A percentile compares a stretch with the other conserved stretches of the same genome.
Conservation (phyloP, 2,113 vertebrate genomes). For the Syngnathus floridae region DNA sequence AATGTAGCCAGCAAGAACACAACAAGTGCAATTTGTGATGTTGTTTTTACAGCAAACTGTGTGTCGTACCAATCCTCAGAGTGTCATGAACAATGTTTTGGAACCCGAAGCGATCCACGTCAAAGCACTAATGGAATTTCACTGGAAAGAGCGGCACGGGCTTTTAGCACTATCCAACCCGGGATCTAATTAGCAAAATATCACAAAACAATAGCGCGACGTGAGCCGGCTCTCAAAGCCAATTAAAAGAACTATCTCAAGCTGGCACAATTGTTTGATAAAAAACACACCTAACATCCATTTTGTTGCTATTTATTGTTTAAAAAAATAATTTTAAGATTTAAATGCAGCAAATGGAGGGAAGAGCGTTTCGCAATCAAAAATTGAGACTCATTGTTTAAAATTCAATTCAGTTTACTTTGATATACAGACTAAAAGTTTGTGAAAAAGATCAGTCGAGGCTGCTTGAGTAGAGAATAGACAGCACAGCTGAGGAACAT, state of each 20-base stretch:
- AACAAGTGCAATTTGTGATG: not conserved
- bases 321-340: constrained; percentile 19
- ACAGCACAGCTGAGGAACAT: not conserved
- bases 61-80: constrained; percentile 13
- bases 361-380: not conserved
- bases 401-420: not conserved
- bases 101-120: constrained; percentile 8
- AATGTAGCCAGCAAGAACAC: not conserved
- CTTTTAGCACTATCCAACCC: constrained; percentile 41
- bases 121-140: constrained; percentile 40
- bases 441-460: not conserved
- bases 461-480: not conserved
- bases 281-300: constrained; percentile 50
- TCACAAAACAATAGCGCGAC: constrained; percentile 48
- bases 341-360: not conserved
- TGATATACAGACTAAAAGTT: not conserved
- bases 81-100: constrained; percentile 33
- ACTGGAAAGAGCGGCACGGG: constrained; percentile 28
- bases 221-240: constrained; percentile 44
- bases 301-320: constrained; percentile 30
- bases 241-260: constrained; percentile 51
- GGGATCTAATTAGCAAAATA: constrained; percentile 58
- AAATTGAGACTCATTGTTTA: not conserved
- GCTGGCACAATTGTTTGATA: constrained; percentile 45
- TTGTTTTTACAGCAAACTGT: not conserved